Percentiles rank a stretch among this genome's conserved stretches.
These are phyloP conservation scores for Zaprionus africanus DNA, from an alignment of 1,140 invertebrate species.

Conservation along the genomic window DNA sequence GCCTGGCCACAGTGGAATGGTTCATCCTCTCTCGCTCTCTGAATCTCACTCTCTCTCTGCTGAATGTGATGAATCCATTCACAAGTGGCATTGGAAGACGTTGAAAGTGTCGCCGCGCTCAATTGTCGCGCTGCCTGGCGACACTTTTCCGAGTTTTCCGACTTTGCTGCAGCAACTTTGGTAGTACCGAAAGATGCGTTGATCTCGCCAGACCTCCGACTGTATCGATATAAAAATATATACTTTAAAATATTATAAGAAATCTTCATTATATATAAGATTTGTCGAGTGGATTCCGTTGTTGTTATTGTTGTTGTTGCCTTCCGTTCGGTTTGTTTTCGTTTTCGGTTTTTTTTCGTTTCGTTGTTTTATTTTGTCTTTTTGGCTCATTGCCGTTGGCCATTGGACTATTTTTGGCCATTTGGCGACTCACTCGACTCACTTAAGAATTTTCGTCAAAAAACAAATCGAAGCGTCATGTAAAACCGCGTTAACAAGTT, in stretches of 20 bases:
- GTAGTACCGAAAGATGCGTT: constrained; percentile 72
- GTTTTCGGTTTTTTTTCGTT: constrained; percentile 66
- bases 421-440: constrained; percentile 21
- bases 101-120: constrained; percentile 53
- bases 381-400: constrained; percentile 68
- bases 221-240: constrained; percentile 32
- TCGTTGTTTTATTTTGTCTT: constrained; percentile 41
- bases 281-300: constrained; percentile 25
- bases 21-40: constrained; percentile 21
- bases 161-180: constrained; percentile 21
- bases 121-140: constrained; percentile 54
- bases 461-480: constrained; percentile 64
- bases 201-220: constrained; percentile 35
- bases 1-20: constrained; percentile 67
- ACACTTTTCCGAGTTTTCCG: constrained; percentile 37
- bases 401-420: constrained; percentile 74
- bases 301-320: constrained; percentile 8
- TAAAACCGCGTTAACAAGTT: constrained; percentile 77
- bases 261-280: constrained; percentile 21
- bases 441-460: constrained; percentile 20
- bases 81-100: constrained; percentile 73
- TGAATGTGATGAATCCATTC: constrained; percentile 52
- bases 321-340: constrained; percentile 38
- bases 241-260: constrained; percentile 44
- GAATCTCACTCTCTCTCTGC: constrained; percentile 25